Conservation (phyloP, 1,140 invertebrate genomes). For the Anastrepha obliqua region DNA sequence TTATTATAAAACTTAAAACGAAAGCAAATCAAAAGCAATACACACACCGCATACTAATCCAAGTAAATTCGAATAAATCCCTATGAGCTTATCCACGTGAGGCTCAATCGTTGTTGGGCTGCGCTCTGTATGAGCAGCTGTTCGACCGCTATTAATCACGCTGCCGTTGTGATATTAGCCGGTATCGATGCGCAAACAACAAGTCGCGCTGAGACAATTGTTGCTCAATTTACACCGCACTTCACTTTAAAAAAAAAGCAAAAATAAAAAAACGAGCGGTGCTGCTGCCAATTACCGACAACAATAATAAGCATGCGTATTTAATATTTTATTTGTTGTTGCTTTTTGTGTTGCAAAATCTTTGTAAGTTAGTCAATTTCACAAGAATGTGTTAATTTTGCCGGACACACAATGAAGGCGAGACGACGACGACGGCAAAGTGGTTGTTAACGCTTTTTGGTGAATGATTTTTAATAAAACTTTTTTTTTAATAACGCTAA, state of each 20-base stretch:
- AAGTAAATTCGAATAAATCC: slow-evolving; percentile 35
- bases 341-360: slow-evolving; percentile 10
- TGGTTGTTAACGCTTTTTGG: neutral
- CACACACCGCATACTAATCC: slow-evolving; percentile 54
- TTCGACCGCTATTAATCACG: neutral
- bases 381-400: slow-evolving; percentile 50
- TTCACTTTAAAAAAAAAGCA: neutral
- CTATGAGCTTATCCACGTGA: neutral
- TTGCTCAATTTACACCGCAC: neutral
- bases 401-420: neutral
- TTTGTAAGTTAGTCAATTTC: slow-evolving; percentile 17
- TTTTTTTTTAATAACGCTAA: neutral
- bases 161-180: neutral
- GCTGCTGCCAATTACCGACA: neutral
- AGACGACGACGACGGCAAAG: neutral
- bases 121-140: neutral
- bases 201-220: neutral
- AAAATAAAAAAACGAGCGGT: neutral
- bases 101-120: neutral
- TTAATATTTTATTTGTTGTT: neutral
- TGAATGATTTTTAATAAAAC: neutral
- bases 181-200: neutral
- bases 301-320: neutral
- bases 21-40: slow-evolving; percentile 44
- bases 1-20: neutral